These are phyloP conservation scores for Chiloscyllium plagiosum DNA, from an alignment of 2,113 vertebrate species.

Conservation along the genomic window DNA sequence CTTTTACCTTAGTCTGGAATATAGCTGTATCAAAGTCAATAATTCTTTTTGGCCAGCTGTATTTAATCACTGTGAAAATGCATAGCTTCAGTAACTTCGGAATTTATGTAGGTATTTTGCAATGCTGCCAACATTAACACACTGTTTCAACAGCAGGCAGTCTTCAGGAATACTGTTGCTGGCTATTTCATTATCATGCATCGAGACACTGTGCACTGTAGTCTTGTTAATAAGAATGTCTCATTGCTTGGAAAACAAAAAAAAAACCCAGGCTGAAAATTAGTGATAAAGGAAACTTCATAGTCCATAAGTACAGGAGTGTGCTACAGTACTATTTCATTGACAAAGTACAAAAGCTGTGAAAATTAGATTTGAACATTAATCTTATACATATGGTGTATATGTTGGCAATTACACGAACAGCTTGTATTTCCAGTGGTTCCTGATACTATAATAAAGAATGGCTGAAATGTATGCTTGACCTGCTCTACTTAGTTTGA, in stretches of 20 bases:
- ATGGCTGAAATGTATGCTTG: neutral
- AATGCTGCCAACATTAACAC: constrained; percentile 18
- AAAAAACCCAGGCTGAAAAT: neutral
- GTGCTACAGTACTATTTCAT: neutral
- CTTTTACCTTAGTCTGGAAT: constrained; percentile 4
- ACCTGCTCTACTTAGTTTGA: neutral
- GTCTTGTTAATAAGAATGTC: neutral
- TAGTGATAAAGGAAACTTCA: neutral
- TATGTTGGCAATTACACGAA: neutral
- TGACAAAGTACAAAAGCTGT: neutral
- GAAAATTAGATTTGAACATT: neutral
- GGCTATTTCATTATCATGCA: constrained; percentile 8
- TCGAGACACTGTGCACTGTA: neutral
- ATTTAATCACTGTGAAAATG: constrained; percentile 22
- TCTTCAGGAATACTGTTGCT: neutral
- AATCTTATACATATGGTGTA: neutral
- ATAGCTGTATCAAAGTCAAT: constrained; percentile 28
- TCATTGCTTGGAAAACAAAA: neutral
- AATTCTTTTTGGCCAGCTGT: constrained; percentile 14
- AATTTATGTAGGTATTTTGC: constrained; percentile 33
- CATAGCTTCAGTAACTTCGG: constrained; percentile 23
- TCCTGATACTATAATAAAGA: neutral
- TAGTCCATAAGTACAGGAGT: neutral
- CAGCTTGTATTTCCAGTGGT: neutral
- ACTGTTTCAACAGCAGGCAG: neutral